A percentile compares a stretch with the other conserved stretches of the same genome.
phyloP scores from a whole-genome alignment of 2,888 invertebrate species.

The Hydriomena furcata region DNA sequence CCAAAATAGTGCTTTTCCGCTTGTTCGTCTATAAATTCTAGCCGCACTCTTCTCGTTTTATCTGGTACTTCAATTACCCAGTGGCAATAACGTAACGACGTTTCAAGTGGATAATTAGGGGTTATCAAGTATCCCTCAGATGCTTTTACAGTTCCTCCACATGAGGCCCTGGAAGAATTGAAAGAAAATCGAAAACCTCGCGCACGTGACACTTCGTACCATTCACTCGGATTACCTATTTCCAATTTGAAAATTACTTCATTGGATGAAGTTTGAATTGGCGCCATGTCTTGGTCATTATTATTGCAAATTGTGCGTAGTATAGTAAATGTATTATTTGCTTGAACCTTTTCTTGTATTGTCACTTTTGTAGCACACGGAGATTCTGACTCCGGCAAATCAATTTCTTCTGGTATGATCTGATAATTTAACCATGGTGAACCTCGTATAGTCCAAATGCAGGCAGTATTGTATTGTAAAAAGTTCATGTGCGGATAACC shows the following conservation, averaged over 20 bases:
- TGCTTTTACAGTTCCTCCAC: conserved; percentile 86
- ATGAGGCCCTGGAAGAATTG: conserved; percentile 80
- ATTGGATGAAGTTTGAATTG: conserved; percentile 59
- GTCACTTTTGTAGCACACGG: conserved; percentile 63
- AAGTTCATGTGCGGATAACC: conserved; percentile 83
- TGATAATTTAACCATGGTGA: conserved; percentile 46
- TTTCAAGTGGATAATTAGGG: conserved; percentile 86
- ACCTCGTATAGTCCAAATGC: conserved; percentile 88
- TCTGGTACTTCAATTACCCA: conserved; percentile 66
- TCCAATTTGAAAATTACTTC: conserved; percentile 59
- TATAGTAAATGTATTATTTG: conserved; percentile 51
- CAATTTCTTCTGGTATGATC: conserved; percentile 52
- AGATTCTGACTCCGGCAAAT: conserved; percentile 55
- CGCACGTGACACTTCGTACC: conserved; percentile 51
- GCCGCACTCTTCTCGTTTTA: conserved; percentile 67
- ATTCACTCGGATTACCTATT: conserved; percentile 57
- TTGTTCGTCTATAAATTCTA: conserved; percentile 80
- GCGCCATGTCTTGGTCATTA: conserved; percentile 28
- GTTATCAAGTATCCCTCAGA: conserved; percentile 87
- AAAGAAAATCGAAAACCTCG: conserved; percentile 86
- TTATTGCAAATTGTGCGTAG: conserved; percentile 57
- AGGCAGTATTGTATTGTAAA: conserved; percentile 84
- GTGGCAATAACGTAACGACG: conserved; percentile 58
- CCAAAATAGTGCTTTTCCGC: conserved; percentile 49
- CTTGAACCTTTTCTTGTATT: conserved; percentile 57